A percentile compares a stretch with the other conserved stretches of the same genome.
These are phyloP conservation scores for Petrolisthes manimaculis DNA, from an alignment of 2,888 invertebrate genomes.

Conservation along the genomic window DNA sequence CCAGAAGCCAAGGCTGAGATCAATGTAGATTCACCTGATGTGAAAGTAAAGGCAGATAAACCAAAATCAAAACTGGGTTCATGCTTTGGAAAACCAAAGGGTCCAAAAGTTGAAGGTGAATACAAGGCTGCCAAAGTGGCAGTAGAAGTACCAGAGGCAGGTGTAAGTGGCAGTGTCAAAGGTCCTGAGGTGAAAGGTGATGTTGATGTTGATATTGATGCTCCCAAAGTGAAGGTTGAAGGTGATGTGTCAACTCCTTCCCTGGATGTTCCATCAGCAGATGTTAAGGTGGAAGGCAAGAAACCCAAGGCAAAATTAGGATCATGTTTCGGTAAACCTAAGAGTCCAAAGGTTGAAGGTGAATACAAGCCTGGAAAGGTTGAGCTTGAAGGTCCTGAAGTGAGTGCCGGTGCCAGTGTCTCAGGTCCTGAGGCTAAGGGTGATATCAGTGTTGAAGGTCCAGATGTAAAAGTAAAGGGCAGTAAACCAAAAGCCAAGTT, in stretches of 20 bases:
- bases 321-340: conserved; percentile 50
- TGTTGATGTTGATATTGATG: conserved; percentile 1
- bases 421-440: conserved; percentile 17
- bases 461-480: conserved; percentile 33
- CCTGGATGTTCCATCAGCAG: conserved; percentile 20
- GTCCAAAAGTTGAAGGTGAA: conserved; percentile 30
- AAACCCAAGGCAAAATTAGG: conserved; percentile 47
- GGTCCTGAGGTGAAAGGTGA: conserved; percentile 11
- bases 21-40: conserved; percentile 26
- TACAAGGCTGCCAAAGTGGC: conserved; percentile 22
- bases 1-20: conserved; percentile 24
- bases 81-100: conserved; percentile 43
- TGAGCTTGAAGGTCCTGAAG: conserved; percentile 26
- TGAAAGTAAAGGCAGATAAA: conserved; percentile 26
- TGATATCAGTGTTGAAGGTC: conserved; percentile 35
- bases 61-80: conserved; percentile 32
- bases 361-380: conserved; percentile 19
- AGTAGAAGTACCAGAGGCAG: background rate
- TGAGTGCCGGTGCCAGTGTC: background rate
- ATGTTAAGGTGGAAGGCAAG: conserved; percentile 29
- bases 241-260: background rate
- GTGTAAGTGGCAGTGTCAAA: conserved; percentile 12
- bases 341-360: conserved; percentile 3
- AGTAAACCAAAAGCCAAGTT: conserved; percentile 40
- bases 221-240: conserved; percentile 10